Evolutionary conservation across 1,140 invertebrate species (phyloP).

Genomic region (Oreohelix idahoensis): DNA sequence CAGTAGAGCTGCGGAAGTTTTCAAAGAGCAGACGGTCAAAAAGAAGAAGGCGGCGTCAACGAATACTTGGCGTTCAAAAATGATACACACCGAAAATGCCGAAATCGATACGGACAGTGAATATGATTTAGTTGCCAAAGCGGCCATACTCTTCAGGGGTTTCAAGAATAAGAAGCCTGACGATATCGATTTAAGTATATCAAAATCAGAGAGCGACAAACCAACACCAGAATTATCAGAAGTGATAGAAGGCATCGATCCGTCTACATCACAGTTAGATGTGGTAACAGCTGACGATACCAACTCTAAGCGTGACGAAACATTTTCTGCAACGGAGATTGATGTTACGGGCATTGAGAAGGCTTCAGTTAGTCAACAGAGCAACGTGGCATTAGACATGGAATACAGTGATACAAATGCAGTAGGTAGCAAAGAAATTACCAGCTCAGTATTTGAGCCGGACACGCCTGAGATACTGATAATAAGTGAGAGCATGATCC

Average conservation of each 20-base stretch:
- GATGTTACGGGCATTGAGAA: not conserved
- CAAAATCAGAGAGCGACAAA: not conserved
- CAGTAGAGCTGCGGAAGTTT: slow-evolving; percentile 32
- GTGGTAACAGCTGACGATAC: not conserved
- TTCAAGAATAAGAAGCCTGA: slow-evolving; percentile 16
- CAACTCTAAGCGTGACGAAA: not conserved
- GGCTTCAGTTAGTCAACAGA: not conserved
- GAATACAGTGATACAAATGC: not conserved
- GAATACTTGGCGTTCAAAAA: slow-evolving; percentile 17
- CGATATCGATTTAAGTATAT: slow-evolving; percentile 15
- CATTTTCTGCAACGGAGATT: not conserved
- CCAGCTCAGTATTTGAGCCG: not conserved
- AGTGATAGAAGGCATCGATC: not conserved
- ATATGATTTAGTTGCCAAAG: slow-evolving; percentile 21
- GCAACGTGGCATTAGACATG: not conserved
- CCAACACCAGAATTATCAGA: not conserved
- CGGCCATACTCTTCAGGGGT: slow-evolving; percentile 24
- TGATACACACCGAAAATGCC: not conserved
- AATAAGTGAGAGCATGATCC: not conserved
- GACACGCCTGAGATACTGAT: not conserved
- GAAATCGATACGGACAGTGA: slow-evolving; percentile 3
- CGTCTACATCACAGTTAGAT: not conserved
- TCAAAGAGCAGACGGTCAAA: slow-evolving; percentile 25
- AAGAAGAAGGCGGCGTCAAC: not conserved
- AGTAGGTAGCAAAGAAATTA: not conserved